A percentile compares a stretch with the other conserved stretches of the same genome.
phyloP scores from a whole-genome alignment of 2,797 vertebrate genomes.

The Pteronotus mesoamericanus region DNA sequence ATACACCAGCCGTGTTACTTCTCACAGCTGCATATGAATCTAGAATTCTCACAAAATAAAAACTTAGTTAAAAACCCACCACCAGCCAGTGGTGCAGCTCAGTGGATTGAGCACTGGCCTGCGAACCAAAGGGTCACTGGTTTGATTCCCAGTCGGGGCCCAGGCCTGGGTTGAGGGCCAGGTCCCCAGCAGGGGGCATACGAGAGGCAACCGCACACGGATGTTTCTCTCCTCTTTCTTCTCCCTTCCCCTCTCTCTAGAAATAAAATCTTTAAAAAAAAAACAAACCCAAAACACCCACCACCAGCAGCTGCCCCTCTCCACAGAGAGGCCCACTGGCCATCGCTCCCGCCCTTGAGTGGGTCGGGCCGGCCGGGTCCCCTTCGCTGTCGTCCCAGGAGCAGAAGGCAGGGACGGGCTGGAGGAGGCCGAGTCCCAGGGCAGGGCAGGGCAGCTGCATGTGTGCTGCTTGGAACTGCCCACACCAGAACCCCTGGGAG shows the following conservation, averaged over 20 bases:
- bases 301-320: not conserved
- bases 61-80: not conserved
- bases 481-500: not conserved
- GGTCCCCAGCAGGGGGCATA: too few species aligned
- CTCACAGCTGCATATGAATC: not conserved
- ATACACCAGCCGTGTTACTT: not conserved
- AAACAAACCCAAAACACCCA: too few species aligned
- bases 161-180: too few species aligned
- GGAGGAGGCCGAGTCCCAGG: not conserved
- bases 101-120: too few species aligned
- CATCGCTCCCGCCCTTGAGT: not conserved
- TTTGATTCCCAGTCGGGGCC: too few species aligned
- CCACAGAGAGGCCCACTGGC: not conserved
- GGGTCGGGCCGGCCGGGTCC: not conserved
- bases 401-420: not conserved
- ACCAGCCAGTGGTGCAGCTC: too few species aligned
- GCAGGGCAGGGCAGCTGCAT: not conserved
- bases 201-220: too few species aligned
- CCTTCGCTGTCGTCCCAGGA: not conserved
- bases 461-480: not conserved
- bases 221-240: too few species aligned
- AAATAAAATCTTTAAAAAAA: too few species aligned
- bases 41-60: not conserved
- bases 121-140: too few species aligned
- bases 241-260: too few species aligned